A percentile compares a stretch with the other conserved stretches of the same genome.
Evolutionary conservation across 2,888 invertebrate genomes (phyloP).

Genomic region (Eurytoma adleriae): DNA sequence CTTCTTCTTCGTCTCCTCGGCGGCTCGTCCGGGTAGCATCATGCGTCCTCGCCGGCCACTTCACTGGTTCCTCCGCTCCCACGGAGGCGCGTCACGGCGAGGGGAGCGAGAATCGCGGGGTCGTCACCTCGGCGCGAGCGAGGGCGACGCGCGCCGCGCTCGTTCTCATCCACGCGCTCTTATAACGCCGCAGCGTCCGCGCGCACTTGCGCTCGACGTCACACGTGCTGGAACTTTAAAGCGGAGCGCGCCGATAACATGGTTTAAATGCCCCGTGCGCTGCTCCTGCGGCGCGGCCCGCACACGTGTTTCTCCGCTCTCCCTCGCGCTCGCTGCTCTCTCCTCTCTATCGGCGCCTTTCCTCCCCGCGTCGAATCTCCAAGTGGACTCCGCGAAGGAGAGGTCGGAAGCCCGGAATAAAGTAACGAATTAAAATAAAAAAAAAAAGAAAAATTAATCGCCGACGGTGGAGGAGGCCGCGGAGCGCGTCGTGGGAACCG

Average conservation of each 20-base stretch:
- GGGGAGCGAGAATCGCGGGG: background rate
- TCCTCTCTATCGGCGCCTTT: background rate
- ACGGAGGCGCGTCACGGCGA: constrained; percentile 5
- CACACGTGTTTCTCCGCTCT: background rate
- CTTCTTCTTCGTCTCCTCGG: constrained; percentile 27
- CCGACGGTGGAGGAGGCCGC: background rate
- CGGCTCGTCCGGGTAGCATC: constrained; percentile 51
- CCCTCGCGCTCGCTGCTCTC: background rate
- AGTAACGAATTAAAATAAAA: background rate
- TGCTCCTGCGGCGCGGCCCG: background rate
- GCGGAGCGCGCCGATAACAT: constrained; percentile 39
- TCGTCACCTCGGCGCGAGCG: background rate
- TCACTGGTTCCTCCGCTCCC: background rate
- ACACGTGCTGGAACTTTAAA: constrained; percentile 28
- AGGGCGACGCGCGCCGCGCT: background rate
- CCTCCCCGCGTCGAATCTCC: background rate
- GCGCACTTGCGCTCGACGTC: background rate
- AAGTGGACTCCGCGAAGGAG: background rate
- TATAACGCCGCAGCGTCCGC: background rate
- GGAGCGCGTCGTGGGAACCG: background rate
- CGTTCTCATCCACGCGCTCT: background rate
- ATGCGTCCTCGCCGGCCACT: constrained; percentile 21
- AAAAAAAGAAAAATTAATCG: background rate
- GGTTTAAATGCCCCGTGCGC: constrained; percentile 43
- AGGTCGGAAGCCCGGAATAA: background rate